Percentiles rank a stretch among this genome's conserved stretches.
phyloP scores from a whole-genome alignment of 2,113 vertebrate genomes.

The Planiliza haematocheilus region DNA sequence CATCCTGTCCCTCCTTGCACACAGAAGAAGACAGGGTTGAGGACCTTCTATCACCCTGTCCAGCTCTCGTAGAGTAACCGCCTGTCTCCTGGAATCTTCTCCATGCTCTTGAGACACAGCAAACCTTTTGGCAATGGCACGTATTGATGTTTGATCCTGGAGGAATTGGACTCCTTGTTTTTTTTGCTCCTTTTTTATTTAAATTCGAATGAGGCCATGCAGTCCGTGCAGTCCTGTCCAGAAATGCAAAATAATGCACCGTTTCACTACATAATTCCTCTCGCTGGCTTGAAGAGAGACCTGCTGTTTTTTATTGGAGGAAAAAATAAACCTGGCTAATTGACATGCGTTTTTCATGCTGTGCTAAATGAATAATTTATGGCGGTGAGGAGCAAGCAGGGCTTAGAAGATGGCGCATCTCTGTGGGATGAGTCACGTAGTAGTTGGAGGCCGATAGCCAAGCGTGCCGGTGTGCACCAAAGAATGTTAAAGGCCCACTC shows the following conservation, averaged over 20 bases:
- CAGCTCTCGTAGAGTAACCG: too few relatives aligned
- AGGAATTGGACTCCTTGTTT: too few relatives aligned
- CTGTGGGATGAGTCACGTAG: conserved; percentile 50
- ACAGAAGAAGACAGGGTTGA: too few relatives aligned
- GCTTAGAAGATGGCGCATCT: conserved; percentile 47
- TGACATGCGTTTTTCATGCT: conserved; percentile 78
- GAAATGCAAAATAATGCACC: conserved; percentile 74
- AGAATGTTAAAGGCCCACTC: conserved; percentile 14
- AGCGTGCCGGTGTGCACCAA: conserved; percentile 9
- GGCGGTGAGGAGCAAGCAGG: conserved; percentile 47
- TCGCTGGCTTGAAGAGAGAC: conserved; percentile 40
- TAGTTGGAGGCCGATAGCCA: conserved; percentile 12
- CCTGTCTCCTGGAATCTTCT: too few relatives aligned
- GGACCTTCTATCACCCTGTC: too few relatives aligned
- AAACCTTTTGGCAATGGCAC: too few relatives aligned
- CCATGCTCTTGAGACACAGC: too few relatives aligned
- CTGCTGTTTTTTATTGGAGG: conserved; percentile 60
- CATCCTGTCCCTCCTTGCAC: too few relatives aligned
- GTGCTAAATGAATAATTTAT: conserved; percentile 80
- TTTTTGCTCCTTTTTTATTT: conserved; percentile 42
- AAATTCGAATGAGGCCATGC: conserved; percentile 42
- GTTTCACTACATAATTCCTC: conserved; percentile 49
- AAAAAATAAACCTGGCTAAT: conserved; percentile 75
- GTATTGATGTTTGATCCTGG: too few relatives aligned
- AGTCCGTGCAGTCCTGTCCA: conserved; percentile 49